Evolutionary conservation across 1,140 invertebrate species (phyloP), one percentile per base, ranked within the genome.

Genomic region (Rhyacophila brunnea): DNA sequence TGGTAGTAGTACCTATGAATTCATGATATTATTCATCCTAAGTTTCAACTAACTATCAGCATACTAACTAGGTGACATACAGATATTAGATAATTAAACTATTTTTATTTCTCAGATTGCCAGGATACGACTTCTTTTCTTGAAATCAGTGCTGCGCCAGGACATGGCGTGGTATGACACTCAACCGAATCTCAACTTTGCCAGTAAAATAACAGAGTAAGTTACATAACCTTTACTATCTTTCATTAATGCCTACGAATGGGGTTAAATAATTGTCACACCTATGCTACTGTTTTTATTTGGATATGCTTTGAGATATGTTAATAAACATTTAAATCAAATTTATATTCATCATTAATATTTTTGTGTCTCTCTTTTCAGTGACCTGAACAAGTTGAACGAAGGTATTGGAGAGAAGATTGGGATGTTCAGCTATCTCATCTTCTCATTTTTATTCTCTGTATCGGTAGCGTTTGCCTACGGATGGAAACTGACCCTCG

Each of bases 131-230:
- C 81, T 81, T 65, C 77, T 80, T 65, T 89, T 91, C 60, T 80
- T 94, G 3, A 79, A 83, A 45, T 81, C 90, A 1, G 85, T 93
- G 0, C 76, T 97, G 14, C 82, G 89, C 34, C 94, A 96, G 71
- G 92, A 96, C 67, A 91, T 96, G 69, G 82, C 86, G 2, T 97
- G 93, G 90, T 95, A 93, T 72, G 94, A 96, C 71, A 86, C 86
- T 1, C 83, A 91, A 66, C 87, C 89, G 44, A 88, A 89, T 17
- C 91, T 92, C 67, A 93, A 95, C 75, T 91, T 97, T 69, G 92
- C 92, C 15, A 88, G 89, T 50, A 82, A 89, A 68, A 84, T 96
- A 45, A 88, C 91, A 18, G 92, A 96, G 93, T 95, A 80, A 85
- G 88, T 81, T n/a, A n/a, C n/a, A n/a, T n/a, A n/a, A n/a, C n/a